Base-by-base conservation (phyloP, 2,888 invertebrate genomes). In the Tribolium freemani region DNA sequence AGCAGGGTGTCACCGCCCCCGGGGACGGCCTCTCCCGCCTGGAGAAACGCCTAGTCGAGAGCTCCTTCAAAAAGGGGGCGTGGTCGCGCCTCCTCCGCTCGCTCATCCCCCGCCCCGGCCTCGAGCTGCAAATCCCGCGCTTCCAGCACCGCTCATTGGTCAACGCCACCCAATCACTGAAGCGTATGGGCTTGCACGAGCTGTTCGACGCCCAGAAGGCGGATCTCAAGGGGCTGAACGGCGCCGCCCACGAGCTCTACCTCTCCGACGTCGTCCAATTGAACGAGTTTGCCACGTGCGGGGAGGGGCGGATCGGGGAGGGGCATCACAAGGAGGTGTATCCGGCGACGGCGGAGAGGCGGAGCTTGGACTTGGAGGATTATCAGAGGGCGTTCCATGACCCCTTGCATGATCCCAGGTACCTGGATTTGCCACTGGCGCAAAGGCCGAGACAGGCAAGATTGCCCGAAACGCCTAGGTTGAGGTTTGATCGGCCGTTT, bases 401-500 rank as follows among this genome's bases (percentile, higher is more conserved):
- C 80, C 92, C 93, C 50, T 81, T 90, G 8, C 86, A 89, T 69
- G 88, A 90, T 83, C 88, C 88, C 4, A 88, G 87, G 75, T 88
- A 87, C 71, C 80, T 89, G 58, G 87, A 89, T 48, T 78, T 93
- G 74, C 93, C 93, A 0, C 83, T 93, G 60, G 91, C 93, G 11
- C 86, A 93, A 26, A 87, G 93, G 68, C 93, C 93, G 1, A 87
- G 93, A 77, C 93, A 93, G 79, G 93, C 93, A 2, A 88, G 93
- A 31, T 86, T 92, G 9, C 93, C 93, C 0, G 91, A 94, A 58
- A 88, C 89, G 11, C 94, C 93, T 3, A 89, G 95, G 83, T 88
- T 96, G 82, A 91, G 94, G 80, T 93, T 95, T 83, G 96, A 96
- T 81, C 90, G 95, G 82, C 96, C 96, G 0, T 96, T 96, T 89